These are phyloP conservation scores for Gallinago media DNA, from an alignment of 2,113 vertebrate species.

Conservation along the genomic window DNA sequence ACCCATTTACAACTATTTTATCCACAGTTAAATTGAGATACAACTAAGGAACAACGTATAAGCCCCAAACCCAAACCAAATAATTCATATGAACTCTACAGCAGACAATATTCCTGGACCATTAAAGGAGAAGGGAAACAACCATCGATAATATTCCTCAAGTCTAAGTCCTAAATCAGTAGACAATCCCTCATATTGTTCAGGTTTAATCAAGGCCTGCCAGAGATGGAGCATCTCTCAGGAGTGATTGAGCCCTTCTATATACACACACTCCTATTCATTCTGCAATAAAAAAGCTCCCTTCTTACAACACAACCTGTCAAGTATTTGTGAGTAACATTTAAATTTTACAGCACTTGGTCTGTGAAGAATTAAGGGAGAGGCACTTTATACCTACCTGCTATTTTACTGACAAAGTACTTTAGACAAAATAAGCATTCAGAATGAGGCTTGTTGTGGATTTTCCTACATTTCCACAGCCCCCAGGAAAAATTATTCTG, in stretches of 20 bases:
- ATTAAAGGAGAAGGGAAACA: neutral
- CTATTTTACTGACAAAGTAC: neutral
- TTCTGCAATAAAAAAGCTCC: neutral
- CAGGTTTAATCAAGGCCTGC: neutral
- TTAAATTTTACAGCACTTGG: neutral
- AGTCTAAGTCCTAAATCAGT: neutral
- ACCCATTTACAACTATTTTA: too few relatives aligned
- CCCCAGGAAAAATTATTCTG: neutral
- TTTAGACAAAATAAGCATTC: neutral
- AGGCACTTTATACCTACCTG: neutral
- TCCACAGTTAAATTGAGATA: too few relatives aligned
- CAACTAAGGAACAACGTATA: neutral
- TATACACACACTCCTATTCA: neutral
- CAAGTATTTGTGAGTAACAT: neutral
- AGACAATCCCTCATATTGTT: neutral
- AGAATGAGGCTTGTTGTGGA: neutral
- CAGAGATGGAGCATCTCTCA: accelerated
- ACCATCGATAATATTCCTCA: neutral
- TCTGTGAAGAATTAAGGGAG: neutral
- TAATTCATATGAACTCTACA: neutral
- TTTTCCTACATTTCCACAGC: neutral
- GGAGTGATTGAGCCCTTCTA: neutral
- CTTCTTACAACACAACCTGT: neutral
- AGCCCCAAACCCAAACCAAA: neutral
- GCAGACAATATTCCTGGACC: neutral